A percentile compares a stretch with the other conserved stretches of the same genome.
phyloP scores from a whole-genome alignment of 2,797 vertebrate genomes.

The Catamblyrhynchus diadema region DNA sequence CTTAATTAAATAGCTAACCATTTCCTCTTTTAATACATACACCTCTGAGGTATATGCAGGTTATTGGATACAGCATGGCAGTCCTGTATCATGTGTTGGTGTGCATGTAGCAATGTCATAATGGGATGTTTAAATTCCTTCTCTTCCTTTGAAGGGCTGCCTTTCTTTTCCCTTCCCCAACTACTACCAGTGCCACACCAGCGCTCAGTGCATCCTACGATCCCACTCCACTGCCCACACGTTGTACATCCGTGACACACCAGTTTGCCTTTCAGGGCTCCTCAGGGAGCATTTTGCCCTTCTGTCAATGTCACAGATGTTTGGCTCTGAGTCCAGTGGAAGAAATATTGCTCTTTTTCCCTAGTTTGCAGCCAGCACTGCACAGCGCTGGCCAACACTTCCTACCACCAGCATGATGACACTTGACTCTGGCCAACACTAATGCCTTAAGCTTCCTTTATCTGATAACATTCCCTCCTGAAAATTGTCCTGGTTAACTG shows the following conservation, averaged over 20 bases:
- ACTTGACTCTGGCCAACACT: not conserved
- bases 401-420: not conserved
- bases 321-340: not conserved
- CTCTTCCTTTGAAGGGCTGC: not conserved
- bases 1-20: constrained; percentile 11
- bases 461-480: not conserved
- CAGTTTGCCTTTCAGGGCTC: not conserved
- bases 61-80: not conserved
- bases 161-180: not conserved
- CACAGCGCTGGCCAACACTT: not conserved
- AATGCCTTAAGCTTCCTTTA: not conserved
- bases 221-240: not conserved
- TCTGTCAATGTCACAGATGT: not conserved
- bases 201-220: no score
- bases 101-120: not conserved
- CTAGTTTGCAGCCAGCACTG: not conserved
- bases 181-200: not conserved
- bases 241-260: not conserved
- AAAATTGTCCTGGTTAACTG: not conserved
- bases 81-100: no score
- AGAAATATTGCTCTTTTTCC: not conserved
- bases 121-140: not conserved
- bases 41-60: not conserved
- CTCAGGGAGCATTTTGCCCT: not conserved
- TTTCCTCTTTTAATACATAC: not conserved